A percentile compares a stretch with the other conserved stretches of the same genome.
Evolutionary conservation across 1,140 invertebrate genomes (phyloP).

Genomic region (Drosophila bocqueti): DNA sequence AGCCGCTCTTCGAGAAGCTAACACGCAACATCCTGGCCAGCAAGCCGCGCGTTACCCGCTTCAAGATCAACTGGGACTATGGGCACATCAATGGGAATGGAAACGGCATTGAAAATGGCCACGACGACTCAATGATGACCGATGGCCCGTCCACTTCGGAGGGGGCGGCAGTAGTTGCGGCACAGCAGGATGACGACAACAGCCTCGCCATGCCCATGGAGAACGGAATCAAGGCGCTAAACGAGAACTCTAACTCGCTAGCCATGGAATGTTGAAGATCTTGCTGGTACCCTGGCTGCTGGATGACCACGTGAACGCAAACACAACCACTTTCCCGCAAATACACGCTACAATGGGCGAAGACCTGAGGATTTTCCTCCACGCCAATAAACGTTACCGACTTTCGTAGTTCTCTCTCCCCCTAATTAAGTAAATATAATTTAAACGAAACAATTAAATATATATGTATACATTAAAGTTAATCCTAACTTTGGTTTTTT

Average conservation of each 20-base stretch:
- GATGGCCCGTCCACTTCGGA: constrained; percentile 64
- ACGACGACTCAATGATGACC: constrained; percentile 53
- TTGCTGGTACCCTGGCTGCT: constrained; percentile 27
- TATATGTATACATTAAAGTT: constrained; percentile 65
- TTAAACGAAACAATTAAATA: constrained; percentile 60
- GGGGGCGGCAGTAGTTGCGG: not conserved
- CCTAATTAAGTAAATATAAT: constrained; percentile 71
- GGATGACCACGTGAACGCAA: constrained; percentile 14
- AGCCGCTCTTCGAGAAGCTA: constrained; percentile 97
- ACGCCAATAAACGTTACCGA: not conserved
- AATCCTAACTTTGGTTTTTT: constrained; percentile 12
- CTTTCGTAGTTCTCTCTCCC: constrained; percentile 17
- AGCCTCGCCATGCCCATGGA: constrained; percentile 79
- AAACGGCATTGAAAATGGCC: constrained; percentile 58
- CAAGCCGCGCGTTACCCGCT: constrained; percentile 97
- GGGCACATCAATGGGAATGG: constrained; percentile 79
- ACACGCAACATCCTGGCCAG: constrained; percentile 97
- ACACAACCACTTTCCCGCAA: constrained; percentile 22
- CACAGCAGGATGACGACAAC: constrained; percentile 70
- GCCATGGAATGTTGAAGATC: constrained; percentile 81
- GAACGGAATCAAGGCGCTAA: constrained; percentile 76
- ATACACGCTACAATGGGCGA: constrained; percentile 24
- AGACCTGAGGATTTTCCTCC: constrained; percentile 26
- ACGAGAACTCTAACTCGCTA: constrained; percentile 84
- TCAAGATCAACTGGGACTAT: constrained; percentile 99